A percentile compares a stretch with the other conserved stretches of the same genome.
Evolutionary conservation across 2,888 invertebrate species (phyloP).

Genomic region (Coremacera marginata): DNA sequence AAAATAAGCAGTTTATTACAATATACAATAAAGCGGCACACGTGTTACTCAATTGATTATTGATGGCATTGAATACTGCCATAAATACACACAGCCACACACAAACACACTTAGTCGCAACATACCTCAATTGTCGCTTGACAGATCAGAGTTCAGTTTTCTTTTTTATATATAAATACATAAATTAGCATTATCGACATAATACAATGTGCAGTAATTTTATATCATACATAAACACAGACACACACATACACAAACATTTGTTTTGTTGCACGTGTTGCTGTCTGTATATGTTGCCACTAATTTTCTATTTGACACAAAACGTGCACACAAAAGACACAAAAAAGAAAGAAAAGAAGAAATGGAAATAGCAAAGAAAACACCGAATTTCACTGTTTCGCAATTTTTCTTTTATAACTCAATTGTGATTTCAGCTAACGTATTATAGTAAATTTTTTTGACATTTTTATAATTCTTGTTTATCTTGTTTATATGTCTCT

Average conservation of each 20-base stretch:
- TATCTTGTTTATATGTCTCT: neutral
- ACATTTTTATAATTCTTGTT: neutral
- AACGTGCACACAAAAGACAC: neutral
- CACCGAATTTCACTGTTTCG: slow-evolving; percentile 8
- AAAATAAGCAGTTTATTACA: too few species aligned
- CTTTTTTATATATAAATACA: too few species aligned
- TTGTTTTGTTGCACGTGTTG: neutral
- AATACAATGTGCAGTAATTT: too few species aligned
- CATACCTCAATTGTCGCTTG: too few species aligned
- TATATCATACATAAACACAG: neutral
- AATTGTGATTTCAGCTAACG: neutral
- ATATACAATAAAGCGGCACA: too few species aligned
- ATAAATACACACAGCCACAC: too few species aligned
- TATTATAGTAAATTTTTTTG: too few species aligned
- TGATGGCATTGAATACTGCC: too few species aligned
- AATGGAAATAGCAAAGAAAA: neutral
- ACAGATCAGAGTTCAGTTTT: too few species aligned
- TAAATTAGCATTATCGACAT: too few species aligned
- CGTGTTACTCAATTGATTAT: too few species aligned
- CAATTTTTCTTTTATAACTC: neutral
- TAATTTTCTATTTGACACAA: neutral
- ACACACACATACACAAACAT: neutral
- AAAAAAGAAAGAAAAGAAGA: neutral
- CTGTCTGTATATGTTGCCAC: neutral
- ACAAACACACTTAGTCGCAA: too few species aligned